Conservation (phyloP, 2,888 invertebrate genomes). For the Gnatocerus cornutus region DNA sequence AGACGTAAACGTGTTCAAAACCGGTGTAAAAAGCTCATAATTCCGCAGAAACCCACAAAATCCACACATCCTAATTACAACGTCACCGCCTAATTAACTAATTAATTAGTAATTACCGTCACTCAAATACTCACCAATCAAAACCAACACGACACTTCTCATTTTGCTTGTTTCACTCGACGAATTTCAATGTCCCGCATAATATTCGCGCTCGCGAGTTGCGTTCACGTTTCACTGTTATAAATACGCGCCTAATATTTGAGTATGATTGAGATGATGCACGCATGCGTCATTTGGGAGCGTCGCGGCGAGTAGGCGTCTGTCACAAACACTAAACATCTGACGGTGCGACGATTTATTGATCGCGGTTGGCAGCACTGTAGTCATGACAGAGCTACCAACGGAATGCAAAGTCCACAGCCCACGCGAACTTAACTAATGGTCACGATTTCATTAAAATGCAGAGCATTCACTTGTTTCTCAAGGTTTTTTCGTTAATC, state of each 20-base stretch:
- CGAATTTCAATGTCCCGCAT: slow-evolving; percentile 22
- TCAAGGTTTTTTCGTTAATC: too few relatives aligned
- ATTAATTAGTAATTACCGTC: not conserved
- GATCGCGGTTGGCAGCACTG: too few relatives aligned
- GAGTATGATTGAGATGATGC: slow-evolving; percentile 30
- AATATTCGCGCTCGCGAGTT: slow-evolving; percentile 42
- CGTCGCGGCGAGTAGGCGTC: slow-evolving; percentile 30
- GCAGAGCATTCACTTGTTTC: too few relatives aligned
- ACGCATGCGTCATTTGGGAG: slow-evolving; percentile 39
- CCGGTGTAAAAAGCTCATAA: too few relatives aligned
- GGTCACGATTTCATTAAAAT: too few relatives aligned
- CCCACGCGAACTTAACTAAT: too few relatives aligned
- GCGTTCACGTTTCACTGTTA: slow-evolving; percentile 53
- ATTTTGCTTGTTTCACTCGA: not conserved
- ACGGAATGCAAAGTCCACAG: too few relatives aligned
- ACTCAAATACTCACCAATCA: not conserved
- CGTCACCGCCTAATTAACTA: too few relatives aligned
- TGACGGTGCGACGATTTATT: slow-evolving; percentile 8
- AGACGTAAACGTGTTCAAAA: too few relatives aligned
- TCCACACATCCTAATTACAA: too few relatives aligned
- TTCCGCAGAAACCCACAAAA: too few relatives aligned
- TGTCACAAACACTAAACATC: slow-evolving; percentile 32
- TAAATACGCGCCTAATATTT: slow-evolving; percentile 60
- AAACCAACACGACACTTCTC: not conserved
- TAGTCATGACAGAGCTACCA: too few relatives aligned